Conservation (phyloP, 2,113 vertebrate genomes). For the Centropus unirufus region DNA sequence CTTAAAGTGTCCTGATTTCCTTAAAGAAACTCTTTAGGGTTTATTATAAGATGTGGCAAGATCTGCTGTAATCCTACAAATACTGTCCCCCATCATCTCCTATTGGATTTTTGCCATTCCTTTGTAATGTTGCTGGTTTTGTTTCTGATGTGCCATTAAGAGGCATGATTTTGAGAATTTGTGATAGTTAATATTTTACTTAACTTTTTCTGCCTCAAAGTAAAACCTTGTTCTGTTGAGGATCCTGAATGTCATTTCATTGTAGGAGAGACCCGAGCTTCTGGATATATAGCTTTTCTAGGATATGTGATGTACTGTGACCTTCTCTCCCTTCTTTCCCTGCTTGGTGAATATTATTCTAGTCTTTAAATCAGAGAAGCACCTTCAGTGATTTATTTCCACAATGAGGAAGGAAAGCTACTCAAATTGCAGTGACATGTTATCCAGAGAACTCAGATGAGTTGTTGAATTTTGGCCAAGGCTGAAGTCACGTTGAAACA, state of each 20-base stretch:
- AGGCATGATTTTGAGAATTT: neutral
- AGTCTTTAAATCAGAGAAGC: neutral
- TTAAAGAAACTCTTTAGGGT: neutral
- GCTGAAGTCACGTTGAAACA: neutral
- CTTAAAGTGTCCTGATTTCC: neutral
- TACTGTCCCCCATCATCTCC: neutral
- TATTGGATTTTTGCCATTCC: neutral
- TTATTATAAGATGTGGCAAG: neutral
- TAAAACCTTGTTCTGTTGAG: neutral
- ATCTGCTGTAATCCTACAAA: neutral
- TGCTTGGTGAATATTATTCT: neutral
- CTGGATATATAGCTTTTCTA: neutral
- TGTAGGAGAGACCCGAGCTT: neutral
- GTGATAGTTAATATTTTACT: neutral
- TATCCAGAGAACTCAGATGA: neutral
- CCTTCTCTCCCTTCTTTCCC: neutral
- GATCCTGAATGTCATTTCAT: neutral
- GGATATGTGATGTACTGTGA: rapidly evolving
- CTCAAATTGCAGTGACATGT: neutral
- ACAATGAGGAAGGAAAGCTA: neutral
- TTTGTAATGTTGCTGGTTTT: neutral
- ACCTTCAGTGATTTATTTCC: neutral
- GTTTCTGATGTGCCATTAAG: neutral
- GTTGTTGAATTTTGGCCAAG: neutral
- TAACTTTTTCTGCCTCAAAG: neutral